Percentiles rank a stretch among this genome's conserved stretches.
phyloP scores from a whole-genome alignment of 2,888 invertebrate genomes.

The Palloptera scutellata region DNA sequence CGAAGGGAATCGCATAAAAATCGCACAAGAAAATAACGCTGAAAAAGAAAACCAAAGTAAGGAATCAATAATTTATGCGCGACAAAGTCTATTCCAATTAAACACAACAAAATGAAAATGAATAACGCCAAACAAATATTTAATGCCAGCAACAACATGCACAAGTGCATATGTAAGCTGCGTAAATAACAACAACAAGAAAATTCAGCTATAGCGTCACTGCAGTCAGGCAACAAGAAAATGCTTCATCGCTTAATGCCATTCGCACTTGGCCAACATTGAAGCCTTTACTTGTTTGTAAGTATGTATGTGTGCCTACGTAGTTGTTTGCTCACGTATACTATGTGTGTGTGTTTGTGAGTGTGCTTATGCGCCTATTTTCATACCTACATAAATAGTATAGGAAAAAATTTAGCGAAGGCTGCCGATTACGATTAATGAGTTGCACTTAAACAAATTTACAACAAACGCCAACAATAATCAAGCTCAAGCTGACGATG shows the following conservation, averaged over 20 bases:
- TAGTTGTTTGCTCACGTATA: too few relatives aligned
- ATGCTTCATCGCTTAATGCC: background rate
- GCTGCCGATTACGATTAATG: conserved; percentile 60
- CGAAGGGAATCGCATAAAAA: conserved; percentile 23
- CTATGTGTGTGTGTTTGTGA: too few relatives aligned
- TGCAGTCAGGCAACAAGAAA: conserved; percentile 10
- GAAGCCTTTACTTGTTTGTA: background rate
- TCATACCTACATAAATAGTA: background rate
- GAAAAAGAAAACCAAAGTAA: conserved; percentile 23
- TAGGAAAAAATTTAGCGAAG: background rate
- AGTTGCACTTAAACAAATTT: conserved; percentile 52
- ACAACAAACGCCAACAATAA: conserved; percentile 27
- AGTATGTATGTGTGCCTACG: too few relatives aligned
- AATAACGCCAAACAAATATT: background rate
- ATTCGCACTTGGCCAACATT: background rate
- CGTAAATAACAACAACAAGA: conserved; percentile 17
- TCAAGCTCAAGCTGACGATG: conserved; percentile 26
- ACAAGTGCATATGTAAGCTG: conserved; percentile 1
- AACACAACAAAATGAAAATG: background rate
- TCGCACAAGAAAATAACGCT: conserved; percentile 6
- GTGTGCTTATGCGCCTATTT: too few relatives aligned
- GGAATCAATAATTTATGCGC: conserved; percentile 15
- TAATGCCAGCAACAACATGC: background rate
- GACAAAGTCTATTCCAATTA: conserved; percentile 26
- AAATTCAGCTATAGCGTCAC: conserved; percentile 8